Evolutionary conservation across 1,140 invertebrate genomes (phyloP).

Genomic region (Brachionus manjavacas): DNA sequence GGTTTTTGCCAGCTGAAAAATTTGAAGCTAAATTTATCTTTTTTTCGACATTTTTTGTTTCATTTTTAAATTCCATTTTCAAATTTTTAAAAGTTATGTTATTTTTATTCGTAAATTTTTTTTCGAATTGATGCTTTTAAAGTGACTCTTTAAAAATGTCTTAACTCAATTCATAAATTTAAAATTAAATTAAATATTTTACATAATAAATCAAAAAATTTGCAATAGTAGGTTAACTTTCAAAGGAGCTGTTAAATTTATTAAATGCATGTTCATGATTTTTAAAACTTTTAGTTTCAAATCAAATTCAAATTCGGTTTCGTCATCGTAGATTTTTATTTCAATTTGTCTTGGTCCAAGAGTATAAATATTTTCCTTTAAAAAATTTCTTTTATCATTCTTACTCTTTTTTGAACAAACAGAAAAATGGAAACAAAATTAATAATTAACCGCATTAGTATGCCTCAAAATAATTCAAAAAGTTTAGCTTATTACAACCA

Average conservation of each 20-base stretch:
- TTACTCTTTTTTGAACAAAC: background rate
- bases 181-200: background rate
- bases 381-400: background rate
- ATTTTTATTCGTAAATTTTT: no score
- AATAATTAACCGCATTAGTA: background rate
- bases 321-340: background rate
- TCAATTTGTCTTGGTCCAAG: background rate
- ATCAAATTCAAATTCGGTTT: constrained; percentile 10
- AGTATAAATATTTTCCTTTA: background rate
- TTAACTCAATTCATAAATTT: background rate
- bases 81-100: background rate
- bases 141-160: no score
- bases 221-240: background rate
- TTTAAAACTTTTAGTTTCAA: background rate
- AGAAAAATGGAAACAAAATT: constrained; percentile 9
- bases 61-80: background rate
- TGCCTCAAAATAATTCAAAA: background rate
- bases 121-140: no score
- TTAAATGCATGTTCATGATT: background rate
- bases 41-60: background rate
- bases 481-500: constrained; percentile 36
- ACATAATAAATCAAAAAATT: background rate
- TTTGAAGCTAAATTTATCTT: background rate
- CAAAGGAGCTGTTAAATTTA: background rate
- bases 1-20: background rate